Base-by-base conservation (phyloP, 2,888 invertebrate genomes). In the Uloborus plumipes region DNA sequence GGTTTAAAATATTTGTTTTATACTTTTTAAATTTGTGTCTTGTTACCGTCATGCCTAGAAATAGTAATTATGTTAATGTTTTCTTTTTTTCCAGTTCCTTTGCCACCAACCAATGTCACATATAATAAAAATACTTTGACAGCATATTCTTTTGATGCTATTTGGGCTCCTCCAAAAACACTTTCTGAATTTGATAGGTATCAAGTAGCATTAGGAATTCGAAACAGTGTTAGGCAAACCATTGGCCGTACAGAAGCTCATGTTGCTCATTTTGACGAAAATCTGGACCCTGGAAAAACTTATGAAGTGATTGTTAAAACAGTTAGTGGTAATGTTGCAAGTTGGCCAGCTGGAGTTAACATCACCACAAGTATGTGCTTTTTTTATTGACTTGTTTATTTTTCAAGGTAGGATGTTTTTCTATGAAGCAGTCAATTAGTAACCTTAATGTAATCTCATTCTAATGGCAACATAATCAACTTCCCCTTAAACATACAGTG, bases 301-400 rank as follows among this genome's bases (percentile, higher is more conserved):
- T 97, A 96, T 90, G 93, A 94, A 89, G 95, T 96, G 85, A 92
- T 95, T 86, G 96, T 97, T 51, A 97, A 97, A 91, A 96, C 96
- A 20, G 94, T 96, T 85, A 96, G 96, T 71, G 97, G 96, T 76
- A 96, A 96, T 91, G 96, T 97, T 51, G 94, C 96, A 79, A 95
- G 95, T 49, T 96, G 96, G 96, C 96, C 96, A 22, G 94, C 95
- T 84, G 92, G 93, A 82, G 93, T 93, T 20, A 96, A 96, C 89
- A 93, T 96, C 67, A 96, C 96, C 59, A 91, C 96, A 86, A 93
- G 94, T 93, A 88, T 67, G 84, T 62, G 13, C 20, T 22, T 16
- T 0, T 67, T 51, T 15, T 22, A 22, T 70, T 51, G n/a, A 61
- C 6, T 47, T 2, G 15, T 18, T 66, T 66, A 50, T 16, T 50